Evolutionary conservation across 2,797 vertebrate genomes (phyloP).

Genomic region (Intellagama lesueurii): DNA sequence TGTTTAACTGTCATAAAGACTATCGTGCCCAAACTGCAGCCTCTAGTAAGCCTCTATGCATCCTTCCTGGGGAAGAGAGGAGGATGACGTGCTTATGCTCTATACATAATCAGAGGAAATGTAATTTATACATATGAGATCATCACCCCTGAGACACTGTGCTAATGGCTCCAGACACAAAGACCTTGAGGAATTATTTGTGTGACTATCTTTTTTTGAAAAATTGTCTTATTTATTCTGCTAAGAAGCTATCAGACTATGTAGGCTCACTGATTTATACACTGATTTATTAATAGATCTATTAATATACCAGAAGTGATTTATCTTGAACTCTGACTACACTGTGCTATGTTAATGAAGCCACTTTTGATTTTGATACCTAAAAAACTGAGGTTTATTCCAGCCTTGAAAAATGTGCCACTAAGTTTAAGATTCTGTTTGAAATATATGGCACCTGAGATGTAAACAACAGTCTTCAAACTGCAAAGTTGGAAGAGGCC

Average conservation of each 20-base stretch:
- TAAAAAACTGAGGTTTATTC: not conserved
- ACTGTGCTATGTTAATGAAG: constrained; percentile 19
- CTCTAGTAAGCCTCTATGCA: not conserved
- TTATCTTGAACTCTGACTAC: not conserved
- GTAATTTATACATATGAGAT: constrained; percentile 44
- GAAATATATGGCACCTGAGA: not conserved
- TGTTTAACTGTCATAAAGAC: not conserved
- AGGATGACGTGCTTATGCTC: not conserved
- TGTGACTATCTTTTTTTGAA: constrained; percentile 34
- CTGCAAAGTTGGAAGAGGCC: no score
- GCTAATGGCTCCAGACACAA: constrained; percentile 31
- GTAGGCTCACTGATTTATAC: not conserved
- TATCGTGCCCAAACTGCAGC: not conserved
- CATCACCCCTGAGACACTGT: not conserved
- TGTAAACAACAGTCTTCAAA: no score
- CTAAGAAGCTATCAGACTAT: not conserved
- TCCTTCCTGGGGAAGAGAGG: constrained; percentile 27
- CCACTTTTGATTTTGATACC: constrained; percentile 6
- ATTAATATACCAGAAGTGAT: constrained; percentile 18
- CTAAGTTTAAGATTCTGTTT: constrained; percentile 30
- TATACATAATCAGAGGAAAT: constrained; percentile 27
- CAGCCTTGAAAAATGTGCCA: not conserved
- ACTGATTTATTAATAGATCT: not conserved
- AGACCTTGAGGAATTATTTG: constrained; percentile 35
- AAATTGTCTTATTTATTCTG: constrained; percentile 21